Evolutionary conservation across 2,888 invertebrate species (phyloP), one percentile per base, ranked within the genome.

Genomic region (Brachyopa scutellaris): DNA sequence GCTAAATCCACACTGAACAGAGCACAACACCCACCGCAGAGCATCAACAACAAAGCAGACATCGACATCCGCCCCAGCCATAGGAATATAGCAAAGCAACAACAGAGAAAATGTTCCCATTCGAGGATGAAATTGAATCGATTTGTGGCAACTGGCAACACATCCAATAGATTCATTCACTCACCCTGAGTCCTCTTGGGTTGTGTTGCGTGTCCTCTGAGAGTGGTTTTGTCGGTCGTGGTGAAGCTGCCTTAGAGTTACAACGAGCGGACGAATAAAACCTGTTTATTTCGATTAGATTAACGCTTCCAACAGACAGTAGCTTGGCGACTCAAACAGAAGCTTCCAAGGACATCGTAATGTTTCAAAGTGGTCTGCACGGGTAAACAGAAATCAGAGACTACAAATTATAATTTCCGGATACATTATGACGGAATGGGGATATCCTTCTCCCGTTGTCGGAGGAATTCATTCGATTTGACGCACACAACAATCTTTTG

Each of bases 101-200:
- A 83, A 42, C 49, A 67, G 47, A 6, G 53, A 62, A 72, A 77
- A 83, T 84, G 85, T 85, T 86, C 85, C 85, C 86, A 87, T 87
- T 87, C 86, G 85, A 87, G 87, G 85, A 85, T 86, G 85, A 88
- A 88, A 88, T 88, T 87, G 87, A 88, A 87, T 86, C 87, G 87
- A 89, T 88, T 88, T 88, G 87, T 85, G 87, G 86, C 79, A 82
- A 62, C 53, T 85, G 87, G 86, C 79, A 82, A 62, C 53, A 72
- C 38, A 79, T 55, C 47, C 33, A 47, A 15, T 45, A 36, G 73
- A 45, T 59, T n/a, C 9, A 45, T 19, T 13, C 21, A 47, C 33
- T 61, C 53, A 45, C 67, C 55, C 61, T 45, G 26, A 62, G 45
- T 36, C 66, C 45, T 55, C 33, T 55, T 49, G 77, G 45, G 47